Base-by-base conservation (phyloP, 2,797 vertebrate species). In the Melanotaenia pygmaea region DNA sequence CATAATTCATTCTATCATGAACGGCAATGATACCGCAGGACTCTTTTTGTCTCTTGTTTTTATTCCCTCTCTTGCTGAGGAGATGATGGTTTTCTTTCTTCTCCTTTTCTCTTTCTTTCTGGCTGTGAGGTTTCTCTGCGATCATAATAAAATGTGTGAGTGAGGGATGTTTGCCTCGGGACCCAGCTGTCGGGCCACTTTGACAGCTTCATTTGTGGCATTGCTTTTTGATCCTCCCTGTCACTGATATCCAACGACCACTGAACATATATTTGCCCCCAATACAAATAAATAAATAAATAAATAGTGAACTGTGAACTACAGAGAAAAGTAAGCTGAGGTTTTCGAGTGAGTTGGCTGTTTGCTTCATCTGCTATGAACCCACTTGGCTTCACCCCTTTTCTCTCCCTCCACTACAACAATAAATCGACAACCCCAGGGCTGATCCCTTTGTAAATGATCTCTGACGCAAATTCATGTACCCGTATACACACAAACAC, bases 171-270 rank as follows among this genome's bases (percentile, higher is more conserved):
- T 88, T 81, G 83, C 91, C 89, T 88, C 84, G 82, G 89, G 93
- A 94, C 87, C 90, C 81, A 68, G 89, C 92, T 93, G 92, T 90
- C 91, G 81, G 87, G 90, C 83, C 84, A 86, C 89, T 94, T 88
- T 94, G 92, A 94, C 93, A 86, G 92, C 93, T 93, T 94, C 89
- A 94, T 95, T 92, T 93, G 85, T 80, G 87, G 90, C 77, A 81
- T 85, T 61, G 70, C 86, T 87, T 86, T 94, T 94, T 94, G 93
- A 94, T 93, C 88, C 83, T 82, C 86, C 64, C 86, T 90, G 93
- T 92, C 93, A 87, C 88, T 88, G 91, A 92, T 93, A 92, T 86
- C 86, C 89, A 92, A 85, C 45, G 32, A 64, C 86, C 87, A 86
- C 71, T 85, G 83, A 92, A 89, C 87, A 88, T 86, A 91, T 86